Evolutionary conservation across 2,113 vertebrate species (phyloP), one percentile per base, ranked within the genome.

Genomic region (Lepidothrix coronata): DNA sequence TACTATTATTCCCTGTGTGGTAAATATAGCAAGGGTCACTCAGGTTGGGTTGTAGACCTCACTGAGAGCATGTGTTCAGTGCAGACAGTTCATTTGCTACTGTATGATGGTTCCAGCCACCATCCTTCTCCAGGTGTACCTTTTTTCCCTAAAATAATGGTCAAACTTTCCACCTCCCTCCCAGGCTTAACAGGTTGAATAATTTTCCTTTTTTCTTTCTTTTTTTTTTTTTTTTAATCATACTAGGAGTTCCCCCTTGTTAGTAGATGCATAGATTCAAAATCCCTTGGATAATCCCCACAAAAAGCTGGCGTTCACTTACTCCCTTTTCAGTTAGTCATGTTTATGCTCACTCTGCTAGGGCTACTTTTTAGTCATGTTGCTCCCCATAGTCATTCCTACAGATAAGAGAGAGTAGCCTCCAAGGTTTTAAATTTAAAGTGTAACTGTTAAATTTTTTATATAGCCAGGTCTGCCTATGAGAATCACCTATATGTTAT

Each of bases 51-150:
- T 66, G 31, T 12, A 57, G 22, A 2, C 16, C 43, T 70, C 66
- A 12, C 28, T 12, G 30, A 5, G 14, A 16, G 14, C 1, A 1
- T 0, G 0, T 12, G 24, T 35, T 59, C 48, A 22, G 12, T 14
- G 11, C 35, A 51, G 39, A 55, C 5, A 33, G 27, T 12, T 46
- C 19, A 23, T 35, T 37, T 51, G 52, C 46, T 49, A 8, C 57
- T 0, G 0, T 6, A 13, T 4, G 12, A 23, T 79, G 55, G 41
- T 62, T 51, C 66, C n/a, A 31, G 52, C 11, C 57, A 43, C 57
- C 33, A 7, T 68, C 21, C 33, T 67, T 27, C 39, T 30, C 9
- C 16, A 23, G 31, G 10, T 25, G 17, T 31, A 57, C 27, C 25
- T 46, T 67, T 5, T 51, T 77, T 62, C 55, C 33, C 23, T 55